Conservation (phyloP, 2,888 invertebrate species). For the Plagiodera versicolora region DNA sequence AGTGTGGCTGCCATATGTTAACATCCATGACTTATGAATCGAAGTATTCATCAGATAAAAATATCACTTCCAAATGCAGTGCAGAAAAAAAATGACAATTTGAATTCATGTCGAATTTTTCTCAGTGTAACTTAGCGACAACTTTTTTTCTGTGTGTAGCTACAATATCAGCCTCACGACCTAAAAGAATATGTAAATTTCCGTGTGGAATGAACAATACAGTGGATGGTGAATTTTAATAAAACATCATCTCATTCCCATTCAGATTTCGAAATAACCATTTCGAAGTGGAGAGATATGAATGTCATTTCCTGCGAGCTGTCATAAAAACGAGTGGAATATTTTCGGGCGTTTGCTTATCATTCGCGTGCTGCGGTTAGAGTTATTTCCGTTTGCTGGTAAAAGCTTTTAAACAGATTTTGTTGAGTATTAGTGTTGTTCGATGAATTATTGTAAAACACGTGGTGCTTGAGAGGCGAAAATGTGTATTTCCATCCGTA, state of each 20-base stretch:
- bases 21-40: not conserved
- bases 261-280: slow-evolving; percentile 26
- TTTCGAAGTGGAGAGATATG: slow-evolving; percentile 31
- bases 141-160: too few relatives aligned
- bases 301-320: slow-evolving; percentile 36
- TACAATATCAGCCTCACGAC: too few relatives aligned
- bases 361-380: slow-evolving; percentile 33
- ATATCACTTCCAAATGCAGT: too few relatives aligned
- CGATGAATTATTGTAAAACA: slow-evolving; percentile 21
- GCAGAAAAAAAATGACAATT: too few relatives aligned
- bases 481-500: too few relatives aligned
- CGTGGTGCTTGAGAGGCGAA: slow-evolving; percentile 7
- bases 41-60: not conserved
- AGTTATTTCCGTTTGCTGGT: slow-evolving; percentile 32
- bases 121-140: too few relatives aligned
- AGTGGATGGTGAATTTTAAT: not conserved
- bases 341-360: slow-evolving; percentile 35
- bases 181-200: too few relatives aligned
- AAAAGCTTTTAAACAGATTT: slow-evolving; percentile 29
- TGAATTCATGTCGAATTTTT: too few relatives aligned
- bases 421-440: slow-evolving; percentile 27
- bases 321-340: slow-evolving; percentile 35
- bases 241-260: not conserved
- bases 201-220: not conserved
- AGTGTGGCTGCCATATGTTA: slow-evolving; percentile 45